Base-by-base conservation (phyloP, 1,140 invertebrate genomes). In the Ceratoteleas bidentatus region DNA sequence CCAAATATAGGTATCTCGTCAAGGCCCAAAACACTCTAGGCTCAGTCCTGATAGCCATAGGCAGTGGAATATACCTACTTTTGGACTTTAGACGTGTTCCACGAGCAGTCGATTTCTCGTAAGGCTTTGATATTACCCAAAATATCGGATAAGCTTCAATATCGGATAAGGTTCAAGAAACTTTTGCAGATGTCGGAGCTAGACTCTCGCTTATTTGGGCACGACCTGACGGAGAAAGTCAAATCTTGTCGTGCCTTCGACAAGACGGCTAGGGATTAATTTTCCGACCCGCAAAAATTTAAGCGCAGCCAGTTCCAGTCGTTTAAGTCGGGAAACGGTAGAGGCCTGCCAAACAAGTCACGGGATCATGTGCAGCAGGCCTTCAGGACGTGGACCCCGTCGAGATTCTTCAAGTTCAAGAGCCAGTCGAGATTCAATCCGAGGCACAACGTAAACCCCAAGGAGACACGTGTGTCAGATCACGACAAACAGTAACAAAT, bases 61-160 rank as follows among this genome's bases (percentile, higher is more conserved):
- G 49, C 4, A 47, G 13, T 8, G 58, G 58, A 13, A 33, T 73
- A 10, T 47, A 49, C 0, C 9, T 73, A 0, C 50, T 73, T 13
- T 10, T 73, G n/a, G 11, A 47, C 0, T 2, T 32, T 47, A 2
- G 68, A 72, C 10, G 0, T 72, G 2, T 53, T 52, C 43, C 40
- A 72, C 11, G 33, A 61, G 0, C 68, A 68, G 15, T 68, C 64
- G 0, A 14, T 56, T 9, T 56, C 53, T 8, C 45, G 64, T 9
- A 65, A 49, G 24, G 66, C 66, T 0, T 33, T 69, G 0, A 53
- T 72, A 38, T n/a, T 61, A 0, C 49, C 68, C 6, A 72, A 72
- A 33, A 32, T 61, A 16, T 9, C 47, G 9, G 47, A 72, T 14
- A 72, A 43, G 16, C 52, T 32, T 24, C 53, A 33, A 32, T 61